Evolutionary conservation across 2,888 invertebrate genomes (phyloP).

Genomic region (Andrena camellia): DNA sequence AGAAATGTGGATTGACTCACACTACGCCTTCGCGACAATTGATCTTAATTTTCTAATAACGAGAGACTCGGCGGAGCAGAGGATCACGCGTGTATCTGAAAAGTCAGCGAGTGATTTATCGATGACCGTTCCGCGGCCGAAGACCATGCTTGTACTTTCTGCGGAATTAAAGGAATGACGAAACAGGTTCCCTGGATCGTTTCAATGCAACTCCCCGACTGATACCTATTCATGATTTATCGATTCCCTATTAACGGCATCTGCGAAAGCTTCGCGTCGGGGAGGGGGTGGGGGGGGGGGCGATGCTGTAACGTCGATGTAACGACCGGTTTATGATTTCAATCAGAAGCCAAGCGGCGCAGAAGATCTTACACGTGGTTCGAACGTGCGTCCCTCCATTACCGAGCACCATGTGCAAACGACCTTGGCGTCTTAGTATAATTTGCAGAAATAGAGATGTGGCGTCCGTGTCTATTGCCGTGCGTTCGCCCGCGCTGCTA

Average conservation of each 20-base stretch:
- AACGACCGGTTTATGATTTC: conserved; percentile 67
- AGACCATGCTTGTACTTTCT: background rate
- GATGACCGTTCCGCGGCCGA: background rate
- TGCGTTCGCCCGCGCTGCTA: conserved; percentile 48
- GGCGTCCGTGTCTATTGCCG: conserved; percentile 45
- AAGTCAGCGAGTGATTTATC: background rate
- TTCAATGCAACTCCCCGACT: background rate
- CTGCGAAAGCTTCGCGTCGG: conserved; percentile 1
- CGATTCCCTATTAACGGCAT: background rate
- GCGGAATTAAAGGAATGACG: conserved; percentile 9
- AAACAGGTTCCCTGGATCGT: background rate
- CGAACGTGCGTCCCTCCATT: conserved; percentile 53
- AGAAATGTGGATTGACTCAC: conserved; percentile 39
- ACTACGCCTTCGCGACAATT: background rate
- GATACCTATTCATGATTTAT: background rate
- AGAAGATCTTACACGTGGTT: conserved; percentile 66
- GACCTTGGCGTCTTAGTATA: conserved; percentile 65
- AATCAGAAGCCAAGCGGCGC: conserved; percentile 61
- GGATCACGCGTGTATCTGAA: too few species aligned
- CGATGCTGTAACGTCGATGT: conserved; percentile 18
- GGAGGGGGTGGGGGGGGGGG: background rate
- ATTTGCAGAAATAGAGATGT: conserved; percentile 58
- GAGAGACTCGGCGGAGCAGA: background rate
- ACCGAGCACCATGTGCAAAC: conserved; percentile 38
- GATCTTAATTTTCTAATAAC: conserved; percentile 27